Conservation (phyloP, 1,140 invertebrate species). For the Lucilia sericata region DNA sequence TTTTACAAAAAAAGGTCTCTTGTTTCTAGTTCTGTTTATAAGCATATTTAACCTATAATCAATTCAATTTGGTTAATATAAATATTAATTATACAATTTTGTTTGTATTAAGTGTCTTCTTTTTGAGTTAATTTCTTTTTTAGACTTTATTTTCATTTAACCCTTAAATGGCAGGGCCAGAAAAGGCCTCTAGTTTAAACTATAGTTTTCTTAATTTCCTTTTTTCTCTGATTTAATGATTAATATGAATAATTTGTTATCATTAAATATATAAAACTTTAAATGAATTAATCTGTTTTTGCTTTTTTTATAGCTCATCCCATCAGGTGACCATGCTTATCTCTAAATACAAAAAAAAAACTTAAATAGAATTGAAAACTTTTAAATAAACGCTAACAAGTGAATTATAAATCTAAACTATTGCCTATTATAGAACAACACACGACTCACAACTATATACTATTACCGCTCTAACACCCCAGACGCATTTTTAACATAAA, state of each 20-base stretch:
- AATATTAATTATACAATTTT: background rate
- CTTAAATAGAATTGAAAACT: background rate
- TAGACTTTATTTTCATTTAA: background rate
- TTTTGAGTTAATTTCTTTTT: background rate
- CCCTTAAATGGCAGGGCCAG: background rate
- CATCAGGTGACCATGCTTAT: slow-evolving; percentile 25
- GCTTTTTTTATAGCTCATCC: slow-evolving; percentile 20
- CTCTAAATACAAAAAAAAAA: background rate
- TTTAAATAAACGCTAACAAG: background rate
- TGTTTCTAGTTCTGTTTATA: background rate
- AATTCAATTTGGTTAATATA: background rate
- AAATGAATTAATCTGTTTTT: background rate
- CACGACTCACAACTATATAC: background rate
- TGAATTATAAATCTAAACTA: background rate
- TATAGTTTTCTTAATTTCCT: background rate
- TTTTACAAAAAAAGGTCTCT: no score
- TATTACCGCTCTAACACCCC: background rate
- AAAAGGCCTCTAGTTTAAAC: background rate
- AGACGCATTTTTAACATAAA: background rate
- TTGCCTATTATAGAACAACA: background rate
- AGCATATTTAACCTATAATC: background rate
- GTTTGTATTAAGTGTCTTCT: background rate
- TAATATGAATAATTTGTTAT: background rate
- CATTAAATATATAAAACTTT: background rate
- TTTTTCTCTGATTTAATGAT: background rate